phyloP scores from a whole-genome alignment of 2,113 vertebrate genomes.

The Tachysurus fulvidraco region DNA sequence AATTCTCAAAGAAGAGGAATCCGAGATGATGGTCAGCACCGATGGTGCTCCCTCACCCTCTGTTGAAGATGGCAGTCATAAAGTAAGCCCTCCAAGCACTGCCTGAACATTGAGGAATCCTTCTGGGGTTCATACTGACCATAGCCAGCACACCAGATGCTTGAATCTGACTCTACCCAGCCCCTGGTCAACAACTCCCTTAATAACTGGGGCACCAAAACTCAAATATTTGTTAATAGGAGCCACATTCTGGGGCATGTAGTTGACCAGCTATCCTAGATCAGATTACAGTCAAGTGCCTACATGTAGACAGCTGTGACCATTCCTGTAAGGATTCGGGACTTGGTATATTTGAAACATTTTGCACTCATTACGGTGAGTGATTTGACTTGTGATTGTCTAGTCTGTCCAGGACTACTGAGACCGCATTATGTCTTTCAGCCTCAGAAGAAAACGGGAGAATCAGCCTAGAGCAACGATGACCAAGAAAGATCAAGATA shows the following conservation, averaged over 20 bases:
- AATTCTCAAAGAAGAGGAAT: constrained; percentile 56
- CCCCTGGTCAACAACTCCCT: neutral
- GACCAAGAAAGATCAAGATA: neutral
- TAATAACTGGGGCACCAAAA: neutral
- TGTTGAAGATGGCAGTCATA: constrained; percentile 37
- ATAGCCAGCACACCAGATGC: neutral
- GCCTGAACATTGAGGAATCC: neutral
- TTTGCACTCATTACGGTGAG: constrained; percentile 13
- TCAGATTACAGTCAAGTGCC: constrained; percentile 64
- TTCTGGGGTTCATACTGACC: neutral
- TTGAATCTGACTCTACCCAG: neutral
- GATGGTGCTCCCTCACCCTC: constrained; percentile 35
- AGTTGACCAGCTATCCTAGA: constrained; percentile 4
- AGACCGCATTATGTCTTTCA: neutral
- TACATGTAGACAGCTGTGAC: constrained; percentile 44
- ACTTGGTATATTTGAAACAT: neutral
- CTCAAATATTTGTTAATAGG: neutral
- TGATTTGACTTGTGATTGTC: constrained; percentile 12
- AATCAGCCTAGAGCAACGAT: neutral
- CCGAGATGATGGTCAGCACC: constrained; percentile 45
- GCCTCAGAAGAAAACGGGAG: neutral
- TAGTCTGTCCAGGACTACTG: constrained; percentile 1
- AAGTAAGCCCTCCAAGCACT: constrained; percentile 54
- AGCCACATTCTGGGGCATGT: neutral
- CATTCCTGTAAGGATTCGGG: constrained; percentile 43